Evolutionary conservation across 2,888 invertebrate species (phyloP).

Genomic region (Melikaiella ostensackeni): DNA sequence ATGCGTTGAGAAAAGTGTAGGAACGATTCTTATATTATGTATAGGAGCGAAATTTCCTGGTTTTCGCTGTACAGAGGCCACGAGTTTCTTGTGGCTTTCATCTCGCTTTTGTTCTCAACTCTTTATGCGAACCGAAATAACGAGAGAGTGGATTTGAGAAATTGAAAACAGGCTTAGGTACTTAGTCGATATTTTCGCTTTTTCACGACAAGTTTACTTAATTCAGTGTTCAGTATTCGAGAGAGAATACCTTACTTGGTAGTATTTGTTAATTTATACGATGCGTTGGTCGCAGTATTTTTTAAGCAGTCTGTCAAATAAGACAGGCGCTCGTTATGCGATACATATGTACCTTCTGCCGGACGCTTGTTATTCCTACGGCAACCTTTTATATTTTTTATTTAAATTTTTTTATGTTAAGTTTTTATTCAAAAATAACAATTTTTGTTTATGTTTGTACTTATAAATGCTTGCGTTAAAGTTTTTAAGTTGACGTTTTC

Average conservation of each 20-base stretch:
- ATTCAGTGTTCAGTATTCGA: conserved; percentile 36
- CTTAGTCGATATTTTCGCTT: conserved; percentile 19
- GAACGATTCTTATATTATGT: background rate
- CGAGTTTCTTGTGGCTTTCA: conserved; percentile 31
- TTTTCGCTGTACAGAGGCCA: conserved; percentile 26
- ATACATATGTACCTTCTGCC: conserved; percentile 36
- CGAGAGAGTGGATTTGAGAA: background rate
- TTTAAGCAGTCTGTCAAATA: conserved; percentile 19
- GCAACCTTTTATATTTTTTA: conserved; percentile 31
- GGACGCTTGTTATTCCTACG: conserved; percentile 32
- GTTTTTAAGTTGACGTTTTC: background rate
- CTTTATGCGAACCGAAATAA: background rate
- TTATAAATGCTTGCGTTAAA: background rate
- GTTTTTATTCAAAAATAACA: background rate
- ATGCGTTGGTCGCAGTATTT: conserved; percentile 35
- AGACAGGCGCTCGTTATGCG: conserved; percentile 27
- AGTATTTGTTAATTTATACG: conserved; percentile 20
- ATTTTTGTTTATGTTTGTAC: background rate
- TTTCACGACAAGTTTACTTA: conserved; percentile 34
- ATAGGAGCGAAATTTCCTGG: background rate
- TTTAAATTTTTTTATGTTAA: background rate
- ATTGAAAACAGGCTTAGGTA: conserved; percentile 24
- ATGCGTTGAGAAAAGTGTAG: conserved; percentile 15
- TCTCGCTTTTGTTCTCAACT: conserved; percentile 13
- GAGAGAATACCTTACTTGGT: conserved; percentile 26